Percentiles rank a stretch among this genome's conserved stretches.
phyloP scores from a whole-genome alignment of 2,113 vertebrate genomes.

The Pyrgilauda ruficollis region DNA sequence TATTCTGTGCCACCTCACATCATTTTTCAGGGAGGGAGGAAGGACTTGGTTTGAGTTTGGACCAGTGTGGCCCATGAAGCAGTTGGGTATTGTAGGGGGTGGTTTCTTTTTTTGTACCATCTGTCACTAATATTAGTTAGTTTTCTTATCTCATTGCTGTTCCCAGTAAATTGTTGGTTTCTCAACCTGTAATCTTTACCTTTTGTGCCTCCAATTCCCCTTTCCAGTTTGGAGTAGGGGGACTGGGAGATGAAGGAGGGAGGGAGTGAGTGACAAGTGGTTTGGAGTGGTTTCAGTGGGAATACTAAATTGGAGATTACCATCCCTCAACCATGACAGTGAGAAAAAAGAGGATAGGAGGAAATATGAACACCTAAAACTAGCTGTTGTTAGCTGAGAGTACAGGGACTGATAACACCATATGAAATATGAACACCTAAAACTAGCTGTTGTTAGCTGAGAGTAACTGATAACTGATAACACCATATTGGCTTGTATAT shows the following conservation, averaged over 20 bases:
- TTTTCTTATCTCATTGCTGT: not conserved
- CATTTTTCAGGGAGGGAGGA: not conserved
- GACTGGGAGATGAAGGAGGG: not conserved
- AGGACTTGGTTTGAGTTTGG: not conserved
- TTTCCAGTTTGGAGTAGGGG: not conserved
- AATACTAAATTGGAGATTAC: not conserved
- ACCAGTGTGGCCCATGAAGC: not conserved
- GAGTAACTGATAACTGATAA: not conserved
- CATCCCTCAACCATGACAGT: not conserved
- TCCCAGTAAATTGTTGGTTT: not conserved
- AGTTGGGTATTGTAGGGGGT: not conserved
- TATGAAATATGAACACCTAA: not conserved
- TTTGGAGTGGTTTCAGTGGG: not conserved
- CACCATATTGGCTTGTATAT: not conserved
- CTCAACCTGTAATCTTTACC: not conserved
- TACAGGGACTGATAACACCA: not conserved
- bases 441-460: not conserved
- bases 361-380: not conserved
- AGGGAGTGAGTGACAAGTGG: not conserved
- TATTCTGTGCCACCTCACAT: not conserved
- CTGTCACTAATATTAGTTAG: not conserved
- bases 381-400: not conserved
- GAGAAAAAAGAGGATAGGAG: not conserved
- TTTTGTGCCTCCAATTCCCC: not conserved
- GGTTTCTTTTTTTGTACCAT: not conserved